Base-by-base conservation (phyloP, 2,797 vertebrate genomes). In the Falco naumanni region DNA sequence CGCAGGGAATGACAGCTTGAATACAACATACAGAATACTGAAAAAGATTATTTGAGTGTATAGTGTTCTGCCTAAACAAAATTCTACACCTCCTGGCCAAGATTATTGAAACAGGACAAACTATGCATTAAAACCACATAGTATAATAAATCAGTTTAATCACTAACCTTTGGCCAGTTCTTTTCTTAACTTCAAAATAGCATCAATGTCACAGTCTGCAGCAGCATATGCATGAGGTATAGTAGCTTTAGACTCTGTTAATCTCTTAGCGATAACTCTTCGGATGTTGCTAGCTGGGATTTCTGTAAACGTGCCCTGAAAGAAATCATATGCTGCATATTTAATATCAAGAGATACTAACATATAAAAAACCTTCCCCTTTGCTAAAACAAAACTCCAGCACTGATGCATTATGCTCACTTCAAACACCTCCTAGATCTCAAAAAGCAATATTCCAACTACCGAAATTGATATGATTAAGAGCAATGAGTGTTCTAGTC, bases 151-250 rank as follows among this genome's bases (percentile, higher is more conserved):
- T 56, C 26, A 61, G 15, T 48, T 69, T n/a, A 47, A 89, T 78
- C 69, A 97, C 96, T 95, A 95, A 99, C 99, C 99, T 99, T 98
- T 98, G 94, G 99, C 98, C 86, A 99, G 89, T 64, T 98, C 97
- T 96, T 98, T 98, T 91, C 99, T 98, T 82, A 99, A 98, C 93
- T 98, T 97, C 97, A 99, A 98, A 97, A 99, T 96, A 12, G 99
- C 98, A 59, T 98, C 98, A 93, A 99, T 97, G 95, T 99, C 98
- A 96, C 99, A 99, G 98, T 99, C 98, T 26, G 99, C 97, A 33
- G 98, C 98, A 87, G 99, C 99, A 59, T 99, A 99, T 3, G 99
- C 98, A 34, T 99, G 99, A 93, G 99, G 99, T 96, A 99, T 98
- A 77, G 98, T 99, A 88, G 98, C 98, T 98, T 99, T 99, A 31